Percentiles rank a stretch among this genome's conserved stretches.
phyloP scores from a whole-genome alignment of 2,888 invertebrate genomes.

The Lasius fuliginosus region DNA sequence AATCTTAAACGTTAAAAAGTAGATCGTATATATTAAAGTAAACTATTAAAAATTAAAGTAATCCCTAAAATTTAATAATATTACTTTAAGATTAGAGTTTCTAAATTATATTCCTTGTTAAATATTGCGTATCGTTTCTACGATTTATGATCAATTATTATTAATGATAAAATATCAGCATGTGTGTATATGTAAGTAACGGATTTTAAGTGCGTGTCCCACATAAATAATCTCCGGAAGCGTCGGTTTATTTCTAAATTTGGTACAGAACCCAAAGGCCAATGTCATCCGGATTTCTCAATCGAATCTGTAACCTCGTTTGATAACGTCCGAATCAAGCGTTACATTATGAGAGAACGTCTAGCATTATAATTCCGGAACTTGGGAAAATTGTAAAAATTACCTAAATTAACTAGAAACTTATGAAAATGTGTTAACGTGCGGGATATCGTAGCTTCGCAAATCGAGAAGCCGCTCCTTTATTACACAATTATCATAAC shows the following conservation, averaged over 20 bases:
- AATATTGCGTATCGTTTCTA: neutral
- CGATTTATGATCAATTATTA: neutral
- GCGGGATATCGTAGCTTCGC: neutral
- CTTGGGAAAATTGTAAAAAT: conserved; percentile 16
- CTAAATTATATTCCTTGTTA: neutral
- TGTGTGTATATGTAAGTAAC: neutral
- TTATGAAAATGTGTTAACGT: neutral
- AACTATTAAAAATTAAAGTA: neutral
- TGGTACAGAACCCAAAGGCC: conserved; percentile 65
- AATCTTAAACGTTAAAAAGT: neutral
- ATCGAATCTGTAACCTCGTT: conserved; percentile 60
- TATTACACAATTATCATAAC: conserved; percentile 24
- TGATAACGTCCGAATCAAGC: conserved; percentile 57
- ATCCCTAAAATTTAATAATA: neutral
- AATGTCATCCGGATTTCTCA: conserved; percentile 72
- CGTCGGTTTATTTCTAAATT: conserved; percentile 48
- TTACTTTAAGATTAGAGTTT: neutral
- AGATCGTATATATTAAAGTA: no score
- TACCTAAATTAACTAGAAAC: neutral
- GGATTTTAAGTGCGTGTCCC: neutral
- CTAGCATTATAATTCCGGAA: neutral
- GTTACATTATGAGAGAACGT: neutral
- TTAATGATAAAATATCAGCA: neutral
- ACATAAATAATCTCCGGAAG: conserved; percentile 46
- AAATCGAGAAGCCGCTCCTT: conserved; percentile 8